Base-by-base conservation (phyloP, 2,888 invertebrate genomes). In the Lepidocyrtinus sp. region DNA sequence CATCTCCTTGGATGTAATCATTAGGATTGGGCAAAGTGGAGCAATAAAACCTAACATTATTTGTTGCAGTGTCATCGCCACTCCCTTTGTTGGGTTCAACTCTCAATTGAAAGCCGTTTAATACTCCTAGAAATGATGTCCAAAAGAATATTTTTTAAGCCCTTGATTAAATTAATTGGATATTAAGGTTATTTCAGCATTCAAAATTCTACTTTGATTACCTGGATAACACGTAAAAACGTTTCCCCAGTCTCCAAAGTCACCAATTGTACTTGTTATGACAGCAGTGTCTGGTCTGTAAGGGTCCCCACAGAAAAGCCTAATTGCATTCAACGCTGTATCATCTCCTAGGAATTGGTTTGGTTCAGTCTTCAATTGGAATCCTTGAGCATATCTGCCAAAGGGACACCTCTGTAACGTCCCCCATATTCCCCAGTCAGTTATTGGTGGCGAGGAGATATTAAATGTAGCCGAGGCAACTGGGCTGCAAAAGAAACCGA, bases 341-440 rank as follows among this genome's bases (percentile, higher is more conserved):
- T 26, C 27, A n/a, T 24, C 25, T 5, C 1, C 7, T n/a, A 24
- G 1, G 1, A 3, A 27, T n/a, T 26, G 7, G 1, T 26, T 7
- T 17, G 25, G 76, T 12, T 83, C 70, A 0, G 73, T 73, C 45
- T 65, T 76, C 12, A 83, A 68, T 19, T 76, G 76, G 19, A 83
- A 80, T 0, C 70, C 80, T 64, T 80, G 73, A 9, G 22, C 80
- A 9, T 22, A 55, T 1, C 64, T 27, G 12, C 71, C 67, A n/a
- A 12, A n/a, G 0, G 74, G 77, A 27, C 82, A 83, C 1, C 21
- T 21, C n/a, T 72, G 27, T n/a, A 77, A 65, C 0, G 5, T 0
- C 22, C 77, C 80, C 82, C 80, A 80, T 1, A 19, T 59, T 0
- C 82, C 82, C 80, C 80, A 83, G 59, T 77, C 55, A 3, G 82